Conservation (phyloP, 2,888 invertebrate species). For the Laothoe populi region DNA sequence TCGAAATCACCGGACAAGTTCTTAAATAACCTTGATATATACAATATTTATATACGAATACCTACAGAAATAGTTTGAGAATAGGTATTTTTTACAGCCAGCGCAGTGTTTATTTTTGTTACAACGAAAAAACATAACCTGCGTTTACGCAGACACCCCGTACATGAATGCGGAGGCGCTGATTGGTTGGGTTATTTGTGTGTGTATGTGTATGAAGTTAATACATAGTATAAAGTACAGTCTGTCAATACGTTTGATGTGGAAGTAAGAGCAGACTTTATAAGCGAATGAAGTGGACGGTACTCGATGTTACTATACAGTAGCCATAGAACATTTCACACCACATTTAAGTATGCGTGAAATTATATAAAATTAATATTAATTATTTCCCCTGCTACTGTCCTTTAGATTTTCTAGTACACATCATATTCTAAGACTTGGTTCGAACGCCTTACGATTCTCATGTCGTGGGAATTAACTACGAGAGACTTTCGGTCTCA, state of each 20-base stretch:
- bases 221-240: neutral
- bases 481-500: too few relatives aligned
- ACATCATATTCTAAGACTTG: too few relatives aligned
- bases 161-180: slow-evolving; percentile 33
- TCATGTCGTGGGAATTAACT: too few relatives aligned
- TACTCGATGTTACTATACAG: neutral
- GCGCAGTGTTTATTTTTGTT: slow-evolving; percentile 33
- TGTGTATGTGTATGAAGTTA: neutral
- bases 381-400: too few relatives aligned
- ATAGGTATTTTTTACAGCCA: slow-evolving; percentile 23
- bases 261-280: neutral
- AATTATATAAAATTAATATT: too few relatives aligned
- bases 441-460: too few relatives aligned
- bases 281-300: too few relatives aligned
- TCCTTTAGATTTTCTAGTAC: too few relatives aligned
- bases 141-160: slow-evolving; percentile 41
- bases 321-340: too few relatives aligned
- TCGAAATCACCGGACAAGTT: neutral
- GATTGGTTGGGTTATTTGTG: slow-evolving; percentile 1
- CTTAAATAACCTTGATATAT: slow-evolving; percentile 4
- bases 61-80: slow-evolving; percentile 9
- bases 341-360: too few relatives aligned
- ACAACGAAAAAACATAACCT: slow-evolving; percentile 36
- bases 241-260: neutral
- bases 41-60: slow-evolving; percentile 17